phyloP scores from a whole-genome alignment of 2,888 invertebrate species.

The Anarsia innoxiella region DNA sequence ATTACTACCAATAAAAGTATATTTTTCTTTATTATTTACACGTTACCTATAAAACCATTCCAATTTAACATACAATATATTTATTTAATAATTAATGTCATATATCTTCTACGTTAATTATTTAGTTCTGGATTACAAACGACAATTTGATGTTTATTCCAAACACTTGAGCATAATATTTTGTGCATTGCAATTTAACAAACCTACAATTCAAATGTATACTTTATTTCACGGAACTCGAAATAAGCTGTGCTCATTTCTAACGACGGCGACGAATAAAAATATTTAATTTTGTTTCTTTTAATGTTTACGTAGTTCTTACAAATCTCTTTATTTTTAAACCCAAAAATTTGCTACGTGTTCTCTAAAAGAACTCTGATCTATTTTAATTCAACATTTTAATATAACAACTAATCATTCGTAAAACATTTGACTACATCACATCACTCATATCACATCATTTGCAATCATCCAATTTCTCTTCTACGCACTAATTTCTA shows the following conservation, averaged over 20 bases:
- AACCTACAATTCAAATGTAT: constrained; percentile 4
- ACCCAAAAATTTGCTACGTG: background rate
- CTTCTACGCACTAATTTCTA: constrained; percentile 25
- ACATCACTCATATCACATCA: constrained; percentile 36
- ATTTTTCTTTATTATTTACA: no score
- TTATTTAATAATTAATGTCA: no score
- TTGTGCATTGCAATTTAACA: constrained; percentile 31
- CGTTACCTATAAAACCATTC: no score
- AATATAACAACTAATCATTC: no score
- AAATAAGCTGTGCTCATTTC: no score
- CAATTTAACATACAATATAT: no score
- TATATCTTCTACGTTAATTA: background rate
- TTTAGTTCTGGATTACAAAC: background rate
- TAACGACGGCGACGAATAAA: no score
- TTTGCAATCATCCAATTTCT: constrained; percentile 27
- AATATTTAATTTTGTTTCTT: background rate
- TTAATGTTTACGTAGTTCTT: background rate
- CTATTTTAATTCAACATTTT: background rate
- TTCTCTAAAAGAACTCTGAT: background rate
- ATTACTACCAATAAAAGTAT: no score
- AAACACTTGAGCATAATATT: constrained; percentile 31
- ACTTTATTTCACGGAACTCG: no score
- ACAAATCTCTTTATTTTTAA: background rate
- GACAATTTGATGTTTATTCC: constrained; percentile 2
- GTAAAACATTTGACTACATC: constrained; percentile 7